These are phyloP conservation scores for Ptychobarbus kaznakovi DNA, from an alignment of 2,797 vertebrate species.

Conservation along the genomic window DNA sequence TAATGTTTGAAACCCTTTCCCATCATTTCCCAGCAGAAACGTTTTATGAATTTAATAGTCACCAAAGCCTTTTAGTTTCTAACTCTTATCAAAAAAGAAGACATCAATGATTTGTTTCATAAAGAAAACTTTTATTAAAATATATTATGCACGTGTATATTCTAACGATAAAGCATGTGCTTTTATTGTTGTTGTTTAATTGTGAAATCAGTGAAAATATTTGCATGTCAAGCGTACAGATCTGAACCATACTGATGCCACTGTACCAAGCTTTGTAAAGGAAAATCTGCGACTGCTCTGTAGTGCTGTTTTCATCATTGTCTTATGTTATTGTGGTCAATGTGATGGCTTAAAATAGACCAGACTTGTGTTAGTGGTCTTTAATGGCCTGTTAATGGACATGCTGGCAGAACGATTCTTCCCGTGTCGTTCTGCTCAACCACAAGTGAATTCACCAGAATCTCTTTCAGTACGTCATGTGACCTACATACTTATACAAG, in stretches of 20 bases:
- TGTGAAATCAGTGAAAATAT: neutral
- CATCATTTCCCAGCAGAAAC: neutral
- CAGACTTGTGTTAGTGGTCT: neutral
- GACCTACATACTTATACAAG: conserved; percentile 41
- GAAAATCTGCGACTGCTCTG: neutral
- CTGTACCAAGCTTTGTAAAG: neutral
- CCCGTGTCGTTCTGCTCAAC: conserved; percentile 5
- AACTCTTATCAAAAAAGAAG: no score
- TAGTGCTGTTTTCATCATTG: neutral
- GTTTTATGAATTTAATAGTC: neutral
- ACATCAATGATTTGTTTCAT: no score
- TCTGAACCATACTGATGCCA: no score
- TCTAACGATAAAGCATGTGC: neutral
- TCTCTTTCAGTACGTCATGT: conserved; percentile 22
- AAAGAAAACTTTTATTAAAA: neutral
- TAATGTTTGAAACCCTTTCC: neutral
- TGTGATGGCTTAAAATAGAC: conserved; percentile 13
- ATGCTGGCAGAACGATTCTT: neutral
- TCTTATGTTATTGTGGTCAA: conserved; percentile 8
- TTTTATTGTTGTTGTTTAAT: neutral
- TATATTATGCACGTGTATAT: neutral
- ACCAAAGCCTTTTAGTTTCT: neutral
- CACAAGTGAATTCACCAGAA: conserved; percentile 25
- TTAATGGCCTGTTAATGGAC: conserved; percentile 14
- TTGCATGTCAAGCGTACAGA: no score